These are phyloP conservation scores for Pseudanteris insignis DNA, from an alignment of 2,888 invertebrate species.

Conservation along the genomic window DNA sequence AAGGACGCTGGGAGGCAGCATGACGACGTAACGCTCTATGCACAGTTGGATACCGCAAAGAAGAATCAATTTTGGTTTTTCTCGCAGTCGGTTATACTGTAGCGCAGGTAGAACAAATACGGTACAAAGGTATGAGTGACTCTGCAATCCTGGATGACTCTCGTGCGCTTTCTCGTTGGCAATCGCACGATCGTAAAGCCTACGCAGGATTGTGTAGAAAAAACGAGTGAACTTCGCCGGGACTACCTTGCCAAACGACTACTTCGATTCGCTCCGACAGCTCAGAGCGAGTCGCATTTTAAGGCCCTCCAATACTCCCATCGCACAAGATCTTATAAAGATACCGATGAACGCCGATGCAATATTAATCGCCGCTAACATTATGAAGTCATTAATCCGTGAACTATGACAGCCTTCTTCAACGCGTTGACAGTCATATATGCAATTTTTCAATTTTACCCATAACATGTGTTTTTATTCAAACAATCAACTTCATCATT, in stretches of 20 bases:
- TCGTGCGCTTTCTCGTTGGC: constrained; percentile 42
- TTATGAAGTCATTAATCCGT: constrained; percentile 33
- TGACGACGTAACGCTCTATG: constrained; percentile 2
- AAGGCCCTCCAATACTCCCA: constrained; percentile 22
- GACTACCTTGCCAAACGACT: constrained; percentile 46
- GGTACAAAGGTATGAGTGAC: constrained; percentile 58
- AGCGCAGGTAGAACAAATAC: constrained; percentile 56
- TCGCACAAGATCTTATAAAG: constrained; percentile 29
- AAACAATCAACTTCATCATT: too few relatives aligned
- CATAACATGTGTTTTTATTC: too few relatives aligned
- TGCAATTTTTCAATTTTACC: background rate
- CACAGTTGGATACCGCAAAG: constrained; percentile 48
- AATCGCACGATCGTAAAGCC: constrained; percentile 44
- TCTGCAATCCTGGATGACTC: constrained; percentile 51
- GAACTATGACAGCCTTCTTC: constrained; percentile 19
- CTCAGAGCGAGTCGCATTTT: constrained; percentile 33
- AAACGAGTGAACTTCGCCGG: constrained; percentile 28
- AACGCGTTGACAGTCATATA: background rate
- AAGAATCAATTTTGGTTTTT: constrained; percentile 63
- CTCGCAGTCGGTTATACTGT: constrained; percentile 43
- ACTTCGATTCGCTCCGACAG: constrained; percentile 57
- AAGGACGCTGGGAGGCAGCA: constrained; percentile 20
- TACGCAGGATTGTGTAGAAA: constrained; percentile 47
- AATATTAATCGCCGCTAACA: constrained; percentile 29
- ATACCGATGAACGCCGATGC: constrained; percentile 23